Percentiles rank a stretch among this genome's conserved stretches.
phyloP scores from a whole-genome alignment of 2,888 invertebrate genomes.

The Patella pellucida region DNA sequence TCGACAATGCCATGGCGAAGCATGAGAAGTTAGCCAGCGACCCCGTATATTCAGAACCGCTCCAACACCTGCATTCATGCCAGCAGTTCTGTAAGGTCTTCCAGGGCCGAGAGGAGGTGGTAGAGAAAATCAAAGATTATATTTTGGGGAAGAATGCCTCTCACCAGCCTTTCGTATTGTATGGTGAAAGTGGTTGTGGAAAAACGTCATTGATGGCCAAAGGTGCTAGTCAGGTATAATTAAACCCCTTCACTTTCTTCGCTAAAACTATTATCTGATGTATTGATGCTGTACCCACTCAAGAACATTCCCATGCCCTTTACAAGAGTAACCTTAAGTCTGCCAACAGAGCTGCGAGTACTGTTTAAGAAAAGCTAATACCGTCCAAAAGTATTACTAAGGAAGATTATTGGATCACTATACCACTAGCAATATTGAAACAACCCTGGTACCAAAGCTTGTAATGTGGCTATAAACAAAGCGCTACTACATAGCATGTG shows the following conservation, averaged over 20 bases:
- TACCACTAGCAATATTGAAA: too few species aligned
- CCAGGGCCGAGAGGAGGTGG: slow-evolving; percentile 90
- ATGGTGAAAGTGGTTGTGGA: slow-evolving; percentile 97
- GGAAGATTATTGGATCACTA: too few species aligned
- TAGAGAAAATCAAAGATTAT: slow-evolving; percentile 72
- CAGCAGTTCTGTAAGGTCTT: slow-evolving; percentile 90
- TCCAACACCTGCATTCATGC: slow-evolving; percentile 91
- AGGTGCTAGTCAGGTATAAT: slow-evolving; percentile 77
- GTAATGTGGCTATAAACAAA: too few species aligned
- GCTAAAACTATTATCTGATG: too few species aligned
- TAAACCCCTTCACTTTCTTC: not conserved
- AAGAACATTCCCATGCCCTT: too few species aligned
- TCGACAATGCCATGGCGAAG: slow-evolving; percentile 94
- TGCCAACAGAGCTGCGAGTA: too few species aligned
- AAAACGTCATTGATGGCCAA: slow-evolving; percentile 96
- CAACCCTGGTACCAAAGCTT: too few species aligned
- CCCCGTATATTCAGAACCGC: slow-evolving; percentile 59
- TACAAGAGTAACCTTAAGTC: too few species aligned
- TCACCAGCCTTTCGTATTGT: slow-evolving; percentile 90
- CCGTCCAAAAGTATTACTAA: too few species aligned
- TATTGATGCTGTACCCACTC: too few species aligned
- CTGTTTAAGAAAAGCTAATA: too few species aligned
- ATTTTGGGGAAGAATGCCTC: slow-evolving; percentile 74
- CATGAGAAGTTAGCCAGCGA: slow-evolving; percentile 87
- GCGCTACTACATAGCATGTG: too few species aligned